Conservation (phyloP, 2,113 vertebrate species). For the Phasianus colchicus region DNA sequence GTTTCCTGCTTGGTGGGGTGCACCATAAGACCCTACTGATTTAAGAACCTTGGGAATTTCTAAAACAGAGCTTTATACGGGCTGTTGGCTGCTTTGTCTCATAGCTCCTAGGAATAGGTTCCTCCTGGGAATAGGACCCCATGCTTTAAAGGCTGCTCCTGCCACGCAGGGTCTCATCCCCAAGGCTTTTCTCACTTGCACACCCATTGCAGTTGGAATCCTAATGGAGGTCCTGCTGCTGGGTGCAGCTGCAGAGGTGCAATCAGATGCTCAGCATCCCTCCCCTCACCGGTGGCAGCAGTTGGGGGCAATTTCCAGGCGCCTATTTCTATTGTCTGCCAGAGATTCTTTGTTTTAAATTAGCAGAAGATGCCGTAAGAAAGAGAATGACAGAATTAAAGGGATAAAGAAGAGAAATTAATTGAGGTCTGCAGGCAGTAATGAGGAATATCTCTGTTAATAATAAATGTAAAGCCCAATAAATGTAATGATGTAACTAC, state of each 20-base stretch:
- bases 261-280: rapidly evolving
- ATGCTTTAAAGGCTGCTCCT: neutral
- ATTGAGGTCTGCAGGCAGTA: neutral
- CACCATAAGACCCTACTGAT: neutral
- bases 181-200: rapidly evolving
- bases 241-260: rapidly evolving
- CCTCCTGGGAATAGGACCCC: neutral
- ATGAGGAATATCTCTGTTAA: neutral
- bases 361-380: rapidly evolving
- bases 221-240: rapidly evolving
- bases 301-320: rapidly evolving
- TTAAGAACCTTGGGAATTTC: neutral
- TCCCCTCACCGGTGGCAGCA: rapidly evolving
- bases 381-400: neutral
- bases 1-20: neutral
- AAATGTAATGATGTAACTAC: neutral
- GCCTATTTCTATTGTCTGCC: no score
- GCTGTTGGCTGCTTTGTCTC: neutral
- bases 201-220: rapidly evolving
- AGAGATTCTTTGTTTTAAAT: neutral
- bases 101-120: neutral
- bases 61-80: neutral
- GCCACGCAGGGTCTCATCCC: rapidly evolving
- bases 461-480: constrained; percentile 1
- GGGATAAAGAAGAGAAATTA: neutral